These are phyloP conservation scores for Zosterops pallidus DNA, from an alignment of 2,113 vertebrate species.

Conservation along the genomic window DNA sequence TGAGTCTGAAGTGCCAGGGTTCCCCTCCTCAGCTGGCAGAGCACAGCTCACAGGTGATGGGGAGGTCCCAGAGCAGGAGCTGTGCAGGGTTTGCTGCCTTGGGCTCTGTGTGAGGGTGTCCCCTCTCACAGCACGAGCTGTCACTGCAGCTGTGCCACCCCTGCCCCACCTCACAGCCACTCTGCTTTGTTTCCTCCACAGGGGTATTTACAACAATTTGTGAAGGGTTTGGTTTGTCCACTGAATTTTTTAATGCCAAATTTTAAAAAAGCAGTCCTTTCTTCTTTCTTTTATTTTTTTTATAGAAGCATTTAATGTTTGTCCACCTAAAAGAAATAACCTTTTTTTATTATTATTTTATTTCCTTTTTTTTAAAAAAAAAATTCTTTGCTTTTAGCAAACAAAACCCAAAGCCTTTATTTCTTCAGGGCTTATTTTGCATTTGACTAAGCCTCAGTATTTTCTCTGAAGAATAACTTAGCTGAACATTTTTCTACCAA, in stretches of 20 bases:
- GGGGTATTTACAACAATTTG: background rate
- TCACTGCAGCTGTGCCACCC: background rate
- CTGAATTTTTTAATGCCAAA: background rate
- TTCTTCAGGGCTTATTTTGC: background rate
- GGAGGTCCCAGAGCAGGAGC: background rate
- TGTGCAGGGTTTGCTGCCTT: background rate
- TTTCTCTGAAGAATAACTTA: background rate
- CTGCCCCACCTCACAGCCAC: background rate
- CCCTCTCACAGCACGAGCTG: background rate
- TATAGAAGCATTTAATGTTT: background rate
- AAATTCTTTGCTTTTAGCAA: background rate
- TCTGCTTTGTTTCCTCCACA: background rate
- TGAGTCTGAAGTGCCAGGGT: background rate
- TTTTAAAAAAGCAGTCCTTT: accelerated
- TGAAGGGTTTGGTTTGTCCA: background rate
- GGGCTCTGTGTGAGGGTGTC: background rate
- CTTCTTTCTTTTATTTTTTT: background rate
- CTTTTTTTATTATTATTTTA: background rate
- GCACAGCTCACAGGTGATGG: background rate
- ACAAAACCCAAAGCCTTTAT: background rate
- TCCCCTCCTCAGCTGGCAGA: background rate
- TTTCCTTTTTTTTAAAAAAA: background rate
- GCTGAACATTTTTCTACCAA: background rate
- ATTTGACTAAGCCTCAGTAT: background rate
- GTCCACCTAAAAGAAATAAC: background rate